These are phyloP conservation scores for Formica aserva DNA, from an alignment of 2,888 invertebrate species.

Conservation along the genomic window DNA sequence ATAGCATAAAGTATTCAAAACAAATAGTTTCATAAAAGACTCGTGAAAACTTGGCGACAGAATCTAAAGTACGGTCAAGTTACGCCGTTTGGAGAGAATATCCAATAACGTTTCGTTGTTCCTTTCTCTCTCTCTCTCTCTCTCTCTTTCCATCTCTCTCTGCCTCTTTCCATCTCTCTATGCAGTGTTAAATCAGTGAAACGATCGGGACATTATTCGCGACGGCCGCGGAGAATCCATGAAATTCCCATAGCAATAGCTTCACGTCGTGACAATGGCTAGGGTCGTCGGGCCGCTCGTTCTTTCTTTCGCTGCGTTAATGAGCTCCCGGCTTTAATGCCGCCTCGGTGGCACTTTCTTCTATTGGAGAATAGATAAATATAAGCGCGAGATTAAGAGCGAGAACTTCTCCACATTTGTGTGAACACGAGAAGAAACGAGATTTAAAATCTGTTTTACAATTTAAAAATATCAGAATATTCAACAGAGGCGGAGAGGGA, in stretches of 20 bases:
- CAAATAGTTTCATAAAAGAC: slow-evolving; percentile 30
- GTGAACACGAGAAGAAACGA: background rate
- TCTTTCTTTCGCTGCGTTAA: slow-evolving; percentile 72
- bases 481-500: background rate
- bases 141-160: slow-evolving; percentile 32
- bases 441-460: background rate
- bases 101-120: slow-evolving; percentile 67
- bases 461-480: background rate
- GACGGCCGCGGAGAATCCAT: slow-evolving; percentile 73
- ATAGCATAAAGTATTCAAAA: slow-evolving; percentile 1
- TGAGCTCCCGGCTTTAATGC: slow-evolving; percentile 69
- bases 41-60: slow-evolving; percentile 42
- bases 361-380: slow-evolving; percentile 55
- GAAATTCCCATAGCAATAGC: slow-evolving; percentile 77
- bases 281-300: slow-evolving; percentile 68
- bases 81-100: slow-evolving; percentile 63
- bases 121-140: slow-evolving; percentile 30
- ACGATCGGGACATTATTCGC: slow-evolving; percentile 75
- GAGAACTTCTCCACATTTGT: background rate
- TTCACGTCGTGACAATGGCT: slow-evolving; percentile 72
- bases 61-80: slow-evolving; percentile 63
- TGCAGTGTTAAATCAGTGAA: slow-evolving; percentile 72
- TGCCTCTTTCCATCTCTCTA: slow-evolving; percentile 52
- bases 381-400: slow-evolving; percentile 42
- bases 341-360: slow-evolving; percentile 44